Evolutionary conservation across 2,113 vertebrate species (phyloP), one percentile per base, ranked within the genome.

Genomic region (Galbula dea): DNA sequence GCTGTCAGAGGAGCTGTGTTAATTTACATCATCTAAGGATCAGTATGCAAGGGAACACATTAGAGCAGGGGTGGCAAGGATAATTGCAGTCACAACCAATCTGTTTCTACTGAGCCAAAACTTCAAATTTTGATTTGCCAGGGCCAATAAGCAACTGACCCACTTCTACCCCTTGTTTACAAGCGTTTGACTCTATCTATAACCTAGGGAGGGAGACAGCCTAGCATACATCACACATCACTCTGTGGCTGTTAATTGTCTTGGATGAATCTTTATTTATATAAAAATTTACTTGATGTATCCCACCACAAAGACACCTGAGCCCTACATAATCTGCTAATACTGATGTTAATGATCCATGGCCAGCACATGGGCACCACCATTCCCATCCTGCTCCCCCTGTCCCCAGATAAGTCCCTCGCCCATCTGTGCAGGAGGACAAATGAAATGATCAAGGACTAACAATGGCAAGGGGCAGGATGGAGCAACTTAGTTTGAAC

Each of bases 251-350:
- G 65, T 68, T 92, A 94, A 92, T 89, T 93, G 52, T 79, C 77
- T 91, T 87, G 71, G 84, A 61, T 58, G 52, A 73, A 45, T 87
- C 43, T 91, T 81, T 91, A 89, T 91, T 93, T 92, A 79, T 88
- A 80, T 90, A 96, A 96, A 94, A 92, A 95, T 96, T 95, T 80
- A 94, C 34, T 84, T 73, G 34, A 36, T 68, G 41, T 71, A 58
- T 91, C 63, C 61, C 4, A 12, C 84, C 76, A 91, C 88, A 68
- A 88, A 80, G 58, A 78, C 97, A 97, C 91, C 95, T 97, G 97
- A 94, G 93, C 82, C 94, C 86, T 79, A 10, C 62, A 66, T 77
- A 85, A 72, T 77, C 58, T 82, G 46, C 66, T 90, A 88, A 85
- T 54, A 49, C 39, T 85, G 84, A 36, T 65, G 89, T 88, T 93